Percentiles rank a stretch among this genome's conserved stretches.
Conservation (phyloP, 2,797 vertebrate genomes). For the Cheirogaleus major region DNA sequence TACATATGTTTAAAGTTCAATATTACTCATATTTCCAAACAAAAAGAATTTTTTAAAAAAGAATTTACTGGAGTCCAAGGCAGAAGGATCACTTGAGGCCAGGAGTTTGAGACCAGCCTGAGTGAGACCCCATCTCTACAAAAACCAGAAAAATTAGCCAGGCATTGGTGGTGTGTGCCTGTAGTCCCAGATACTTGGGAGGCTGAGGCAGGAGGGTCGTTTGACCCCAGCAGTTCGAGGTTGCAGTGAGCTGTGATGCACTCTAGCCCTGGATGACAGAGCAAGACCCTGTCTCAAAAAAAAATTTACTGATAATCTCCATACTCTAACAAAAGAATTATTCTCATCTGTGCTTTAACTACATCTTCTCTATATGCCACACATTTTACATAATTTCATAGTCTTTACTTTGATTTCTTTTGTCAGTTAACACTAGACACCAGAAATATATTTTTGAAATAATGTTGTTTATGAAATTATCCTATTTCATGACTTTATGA, state of each 20-base stretch:
- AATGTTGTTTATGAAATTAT: neutral
- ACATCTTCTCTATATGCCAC: neutral
- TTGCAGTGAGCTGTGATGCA: neutral
- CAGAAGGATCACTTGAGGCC: neutral
- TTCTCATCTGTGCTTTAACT: neutral
- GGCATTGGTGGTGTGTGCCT: neutral
- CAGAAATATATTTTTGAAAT: neutral
- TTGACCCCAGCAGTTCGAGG: neutral
- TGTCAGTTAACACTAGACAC: neutral
- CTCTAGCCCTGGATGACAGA: neutral
- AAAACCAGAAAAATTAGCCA: neutral
- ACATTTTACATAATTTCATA: neutral
- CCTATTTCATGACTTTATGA: neutral
- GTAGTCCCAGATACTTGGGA: neutral
- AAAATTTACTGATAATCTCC: neutral
- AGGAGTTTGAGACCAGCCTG: neutral
- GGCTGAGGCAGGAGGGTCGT: neutral
- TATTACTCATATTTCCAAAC: neutral
- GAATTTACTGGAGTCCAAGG: neutral
- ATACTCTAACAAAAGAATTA: neutral
- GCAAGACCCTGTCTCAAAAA: neutral
- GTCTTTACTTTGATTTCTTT: slow-evolving; percentile 11
- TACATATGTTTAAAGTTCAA: neutral
- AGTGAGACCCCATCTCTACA: neutral
- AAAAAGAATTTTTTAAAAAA: neutral